Evolutionary conservation across 2,113 vertebrate species (phyloP).

Genomic region (Melospiza melodia): DNA sequence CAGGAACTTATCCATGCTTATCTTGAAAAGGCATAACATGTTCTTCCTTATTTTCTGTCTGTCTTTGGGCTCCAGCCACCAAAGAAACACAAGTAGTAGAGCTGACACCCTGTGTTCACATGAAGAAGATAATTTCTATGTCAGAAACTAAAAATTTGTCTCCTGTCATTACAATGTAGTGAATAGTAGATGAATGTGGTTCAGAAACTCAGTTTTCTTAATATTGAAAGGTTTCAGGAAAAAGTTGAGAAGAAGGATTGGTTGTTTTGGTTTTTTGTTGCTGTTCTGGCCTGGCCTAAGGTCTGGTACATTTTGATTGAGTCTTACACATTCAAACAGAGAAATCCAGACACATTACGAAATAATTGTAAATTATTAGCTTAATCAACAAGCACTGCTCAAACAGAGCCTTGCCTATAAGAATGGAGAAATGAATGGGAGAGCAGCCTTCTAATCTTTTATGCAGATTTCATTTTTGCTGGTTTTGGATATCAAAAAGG

Average conservation of each 20-base stretch:
- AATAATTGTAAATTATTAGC: neutral
- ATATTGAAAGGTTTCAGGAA: neutral
- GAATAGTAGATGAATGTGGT: neutral
- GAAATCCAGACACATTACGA: neutral
- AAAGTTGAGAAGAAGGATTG: neutral
- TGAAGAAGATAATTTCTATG: neutral
- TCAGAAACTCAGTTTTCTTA: neutral
- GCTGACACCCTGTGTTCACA: neutral
- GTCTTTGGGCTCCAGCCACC: neutral
- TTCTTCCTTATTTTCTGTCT: neutral
- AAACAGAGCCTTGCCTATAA: neutral
- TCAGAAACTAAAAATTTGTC: neutral
- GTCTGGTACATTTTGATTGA: neutral
- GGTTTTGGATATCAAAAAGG: neutral
- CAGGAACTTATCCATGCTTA: neutral
- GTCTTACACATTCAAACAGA: neutral
- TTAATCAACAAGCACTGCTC: neutral
- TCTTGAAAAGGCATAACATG: rapidly evolving
- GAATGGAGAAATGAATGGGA: neutral
- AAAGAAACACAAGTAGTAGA: neutral
- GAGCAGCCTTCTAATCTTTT: neutral
- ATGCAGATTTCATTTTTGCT: neutral
- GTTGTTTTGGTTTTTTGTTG: neutral
- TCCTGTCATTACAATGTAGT: rapidly evolving
- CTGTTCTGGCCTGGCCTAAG: neutral